A percentile compares a stretch with the other conserved stretches of the same genome.
These are phyloP conservation scores for Sinhomidia bicolor DNA, from an alignment of 2,888 invertebrate genomes.

Conservation along the genomic window DNA sequence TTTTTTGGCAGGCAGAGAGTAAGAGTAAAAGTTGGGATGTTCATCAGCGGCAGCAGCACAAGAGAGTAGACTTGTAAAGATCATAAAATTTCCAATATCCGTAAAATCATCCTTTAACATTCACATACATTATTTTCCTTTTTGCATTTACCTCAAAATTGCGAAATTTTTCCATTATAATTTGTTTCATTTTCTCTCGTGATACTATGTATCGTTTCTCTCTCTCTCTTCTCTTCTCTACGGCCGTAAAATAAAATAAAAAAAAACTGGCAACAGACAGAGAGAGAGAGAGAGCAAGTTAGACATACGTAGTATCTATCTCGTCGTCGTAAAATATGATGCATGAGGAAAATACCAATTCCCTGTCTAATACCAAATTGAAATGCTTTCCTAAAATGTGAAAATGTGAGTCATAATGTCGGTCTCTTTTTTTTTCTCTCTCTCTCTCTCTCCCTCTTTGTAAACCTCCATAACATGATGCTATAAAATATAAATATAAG, in stretches of 20 bases:
- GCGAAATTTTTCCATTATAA: constrained; percentile 73
- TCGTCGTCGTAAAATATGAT: constrained; percentile 75
- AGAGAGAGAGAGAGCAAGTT: too few species aligned
- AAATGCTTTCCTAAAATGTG: constrained; percentile 66
- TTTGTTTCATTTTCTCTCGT: constrained; percentile 70
- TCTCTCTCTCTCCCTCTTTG: neutral
- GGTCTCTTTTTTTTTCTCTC: neutral
- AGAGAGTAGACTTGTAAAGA: constrained; percentile 17
- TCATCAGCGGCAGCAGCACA: constrained; percentile 52
- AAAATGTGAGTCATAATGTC: constrained; percentile 62
- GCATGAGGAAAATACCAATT: constrained; percentile 71
- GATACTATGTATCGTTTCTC: constrained; percentile 29
- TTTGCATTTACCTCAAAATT: constrained; percentile 66
- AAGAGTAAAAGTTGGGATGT: neutral
- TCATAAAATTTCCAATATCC: constrained; percentile 75
- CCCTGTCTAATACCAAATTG: constrained; percentile 69
- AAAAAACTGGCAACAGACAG: neutral
- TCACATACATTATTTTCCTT: constrained; percentile 34
- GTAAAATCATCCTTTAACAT: constrained; percentile 70
- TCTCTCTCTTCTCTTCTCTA: neutral
- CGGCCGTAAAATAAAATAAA: constrained; percentile 51
- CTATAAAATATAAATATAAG: too few species aligned
- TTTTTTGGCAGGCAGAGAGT: constrained; percentile 10
- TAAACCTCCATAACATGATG: too few species aligned
- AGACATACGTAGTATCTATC: constrained; percentile 69